Base-by-base conservation (phyloP, 2,797 vertebrate species). In the Sebastes taczanowskii region DNA sequence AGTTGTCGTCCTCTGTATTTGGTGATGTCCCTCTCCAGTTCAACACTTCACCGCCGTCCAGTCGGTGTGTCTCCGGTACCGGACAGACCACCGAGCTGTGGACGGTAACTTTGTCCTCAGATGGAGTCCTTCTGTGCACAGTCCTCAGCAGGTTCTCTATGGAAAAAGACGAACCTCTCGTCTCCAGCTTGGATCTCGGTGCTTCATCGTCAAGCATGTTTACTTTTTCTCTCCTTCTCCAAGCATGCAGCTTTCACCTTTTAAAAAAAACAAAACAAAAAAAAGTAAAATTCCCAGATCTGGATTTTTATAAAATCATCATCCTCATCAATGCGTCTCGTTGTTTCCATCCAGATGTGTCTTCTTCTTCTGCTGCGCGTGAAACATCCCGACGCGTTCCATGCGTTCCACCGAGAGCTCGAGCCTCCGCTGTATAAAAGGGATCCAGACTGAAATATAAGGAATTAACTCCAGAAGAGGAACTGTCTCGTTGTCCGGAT, bases 61-160 rank as follows among this genome's bases (percentile, higher is more conserved):
- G 89, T 6, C 81, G 86, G 9, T 80, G 74, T 0, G 85, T 60
- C 3, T 91, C 88, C 74, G 78, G 77, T n/a, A 64, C 87, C 18
- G 90, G 81, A 20, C 88, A 82, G 5, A 87, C 59, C 65, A 20
- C 71, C 18, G 75, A 71, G 10, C 69, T n/a, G 61, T 34, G 73
- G 1, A 10, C 72, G 3, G 38, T 64, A 32, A 72, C 84, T 76
- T 58, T 88, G 71, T 77, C 82, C 69, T 56, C 80, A 0, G 65
- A 74, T 1, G 83, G 73, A 55, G 82, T 84, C 9, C 46, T 75
- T 58, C 55, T 83, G 69, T 77, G 55, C 1, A 92, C 85, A 0
- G 91, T 94, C 29, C 96, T 89, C 79, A 97, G 95, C 73, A 97
- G 84, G 88, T 97, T 97, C 85, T 97, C 97, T 29, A 98, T 98